These are phyloP conservation scores for Agrilus biguttatus DNA, from an alignment of 2,888 invertebrate genomes.

Conservation along the genomic window DNA sequence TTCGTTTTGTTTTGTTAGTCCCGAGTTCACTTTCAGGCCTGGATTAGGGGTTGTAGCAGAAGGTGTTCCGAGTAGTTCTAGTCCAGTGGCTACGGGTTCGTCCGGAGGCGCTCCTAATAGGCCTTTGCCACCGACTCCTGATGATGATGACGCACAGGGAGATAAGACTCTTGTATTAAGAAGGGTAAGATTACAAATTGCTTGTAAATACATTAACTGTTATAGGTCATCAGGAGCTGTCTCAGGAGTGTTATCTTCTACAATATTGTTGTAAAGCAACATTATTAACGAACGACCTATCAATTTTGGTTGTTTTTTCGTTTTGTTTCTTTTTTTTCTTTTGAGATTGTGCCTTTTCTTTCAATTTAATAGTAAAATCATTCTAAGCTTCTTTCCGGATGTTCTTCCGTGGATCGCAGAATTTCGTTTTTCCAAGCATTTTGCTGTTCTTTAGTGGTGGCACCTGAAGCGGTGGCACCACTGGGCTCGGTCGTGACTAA, in stretches of 20 bases:
- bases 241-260: too few species aligned
- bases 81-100: slow-evolving; percentile 30
- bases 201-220: background rate
- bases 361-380: background rate
- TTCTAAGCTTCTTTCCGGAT: background rate
- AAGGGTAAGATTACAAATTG: slow-evolving; percentile 51
- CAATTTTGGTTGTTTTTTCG: too few species aligned
- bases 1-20: slow-evolving; percentile 42
- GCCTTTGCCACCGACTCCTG: slow-evolving; percentile 88
- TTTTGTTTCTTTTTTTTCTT: too few species aligned
- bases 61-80: slow-evolving; percentile 33
- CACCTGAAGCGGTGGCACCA: too few species aligned
- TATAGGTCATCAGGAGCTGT: background rate
- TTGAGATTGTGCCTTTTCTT: background rate
- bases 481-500: too few species aligned
- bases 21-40: slow-evolving; percentile 70
- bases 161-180: slow-evolving; percentile 87
- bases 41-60: slow-evolving; percentile 50
- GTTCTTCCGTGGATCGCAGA: background rate
- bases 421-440: background rate
- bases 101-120: slow-evolving; percentile 71
- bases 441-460: too few species aligned
- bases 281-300: too few species aligned
- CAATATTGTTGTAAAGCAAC: too few species aligned
- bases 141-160: slow-evolving; percentile 63